These are phyloP conservation scores for Reinhardtius hippoglossoides DNA, from an alignment of 2,113 vertebrate genomes.

Conservation along the genomic window DNA sequence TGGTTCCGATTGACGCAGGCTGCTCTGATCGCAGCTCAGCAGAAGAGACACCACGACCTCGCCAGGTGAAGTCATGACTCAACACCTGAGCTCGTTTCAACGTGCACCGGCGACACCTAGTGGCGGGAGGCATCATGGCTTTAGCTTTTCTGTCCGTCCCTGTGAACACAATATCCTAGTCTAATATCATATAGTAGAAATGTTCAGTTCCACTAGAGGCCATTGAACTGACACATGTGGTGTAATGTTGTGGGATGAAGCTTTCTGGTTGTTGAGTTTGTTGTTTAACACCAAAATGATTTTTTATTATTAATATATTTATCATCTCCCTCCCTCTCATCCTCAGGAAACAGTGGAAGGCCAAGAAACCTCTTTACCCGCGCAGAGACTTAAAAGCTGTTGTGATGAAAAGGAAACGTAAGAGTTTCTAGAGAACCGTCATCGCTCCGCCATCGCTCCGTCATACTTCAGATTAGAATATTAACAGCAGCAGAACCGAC, in stretches of 20 bases:
- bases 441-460: background rate
- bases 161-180: too few species aligned
- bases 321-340: background rate
- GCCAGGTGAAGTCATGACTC: slow-evolving; percentile 48
- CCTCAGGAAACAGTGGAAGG: slow-evolving; percentile 66
- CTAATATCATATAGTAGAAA: too few species aligned
- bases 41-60: background rate
- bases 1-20: slow-evolving; percentile 67
- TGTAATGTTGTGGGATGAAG: too few species aligned
- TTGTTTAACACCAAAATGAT: background rate
- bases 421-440: background rate
- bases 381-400: background rate
- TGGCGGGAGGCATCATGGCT: too few species aligned
- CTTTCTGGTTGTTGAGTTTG: background rate
- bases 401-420: slow-evolving; percentile 51
- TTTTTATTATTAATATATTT: background rate
- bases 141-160: too few species aligned
- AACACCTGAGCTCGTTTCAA: too few species aligned
- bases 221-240: too few species aligned
- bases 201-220: too few species aligned
- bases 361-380: background rate
- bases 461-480: background rate
- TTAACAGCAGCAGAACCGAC: background rate
- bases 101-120: too few species aligned
- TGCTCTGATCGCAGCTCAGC: slow-evolving; percentile 39